Percentiles rank a stretch among this genome's conserved stretches.
phyloP scores from a whole-genome alignment of 1,140 invertebrate species.

The Drosophila repleta region DNA sequence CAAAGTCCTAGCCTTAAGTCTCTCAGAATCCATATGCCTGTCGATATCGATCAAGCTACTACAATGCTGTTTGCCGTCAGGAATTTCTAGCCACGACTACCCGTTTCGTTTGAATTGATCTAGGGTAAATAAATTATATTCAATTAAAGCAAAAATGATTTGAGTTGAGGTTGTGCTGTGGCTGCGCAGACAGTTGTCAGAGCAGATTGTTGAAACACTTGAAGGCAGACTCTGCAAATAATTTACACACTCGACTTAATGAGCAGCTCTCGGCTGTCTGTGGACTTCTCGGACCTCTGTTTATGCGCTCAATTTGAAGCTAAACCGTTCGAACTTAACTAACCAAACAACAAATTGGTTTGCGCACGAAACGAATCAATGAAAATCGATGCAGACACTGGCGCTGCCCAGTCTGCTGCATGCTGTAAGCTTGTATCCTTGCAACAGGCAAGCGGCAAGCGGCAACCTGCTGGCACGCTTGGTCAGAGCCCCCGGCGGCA shows the following conservation, averaged over 20 bases:
- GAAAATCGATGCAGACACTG: constrained; percentile 34
- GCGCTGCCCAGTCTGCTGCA: not conserved
- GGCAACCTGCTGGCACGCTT: constrained; percentile 51
- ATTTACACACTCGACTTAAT: constrained; percentile 35
- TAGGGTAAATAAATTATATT: not conserved
- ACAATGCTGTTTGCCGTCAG: too few relatives aligned
- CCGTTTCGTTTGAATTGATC: too few relatives aligned
- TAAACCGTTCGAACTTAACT: constrained; percentile 51
- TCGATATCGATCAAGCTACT: too few relatives aligned
- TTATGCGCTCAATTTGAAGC: constrained; percentile 70
- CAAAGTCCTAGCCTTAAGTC: too few relatives aligned
- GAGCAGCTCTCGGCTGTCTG: constrained; percentile 9
- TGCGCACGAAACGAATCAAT: constrained; percentile 58
- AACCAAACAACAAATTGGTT: constrained; percentile 74
- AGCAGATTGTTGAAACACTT: not conserved
- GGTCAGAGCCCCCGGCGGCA: constrained; percentile 19
- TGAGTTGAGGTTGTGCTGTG: not conserved
- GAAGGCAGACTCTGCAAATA: constrained; percentile 14
- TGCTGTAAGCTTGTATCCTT: too few relatives aligned
- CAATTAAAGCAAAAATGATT: constrained; percentile 4
- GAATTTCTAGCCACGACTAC: too few relatives aligned
- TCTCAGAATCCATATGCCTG: too few relatives aligned
- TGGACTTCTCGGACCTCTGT: constrained; percentile 13
- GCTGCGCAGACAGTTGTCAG: not conserved
- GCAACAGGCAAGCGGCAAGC: too few relatives aligned